Base-by-base conservation (phyloP, 2,888 invertebrate genomes). In the Drosophila demipolita region DNA sequence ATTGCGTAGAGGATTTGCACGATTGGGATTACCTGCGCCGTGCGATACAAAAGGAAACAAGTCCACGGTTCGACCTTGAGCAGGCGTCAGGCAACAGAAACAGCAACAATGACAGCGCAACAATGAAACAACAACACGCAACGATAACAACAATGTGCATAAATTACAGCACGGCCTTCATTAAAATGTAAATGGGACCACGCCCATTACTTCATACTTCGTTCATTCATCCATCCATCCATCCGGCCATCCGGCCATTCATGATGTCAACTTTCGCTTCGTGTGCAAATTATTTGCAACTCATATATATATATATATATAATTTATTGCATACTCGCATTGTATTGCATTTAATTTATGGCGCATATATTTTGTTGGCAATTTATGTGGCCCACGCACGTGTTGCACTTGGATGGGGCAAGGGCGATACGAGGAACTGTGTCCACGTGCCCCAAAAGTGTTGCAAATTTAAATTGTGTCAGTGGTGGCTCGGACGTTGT, bases 301-400 rank as follows among this genome's bases (percentile, higher is more conserved):
- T 23, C 20, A 45, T 20, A 45, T 45, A n/a, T 17, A 9, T 17
- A 36, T 15, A 36, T 15, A 36, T 61, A 65, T 66, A 55, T 62
- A 36, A 55, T 63, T 64, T 53, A 74, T 66, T 45, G 54, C 62
- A 63, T 61, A 67, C 23, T 57, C 48, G 59, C 40, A 72, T 52
- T 75, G 83, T 75, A 78, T 73, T 82, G 69, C 61, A 74, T 78
- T 75, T 67, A 74, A 86, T 76, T 86, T 82, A 86, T 86, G 82
- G 63, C 65, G 64, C 23, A 38, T 29, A 82, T 75, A 83, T 83
- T 86, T 82, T 65, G 75, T 71, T 59, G 80, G 49, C 58, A 83
- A 82, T 88, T 83, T 78, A 82, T 88, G 82, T 67, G 75, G 61
- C 71, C 67, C 78, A 86, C 80, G 86, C 88, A 86, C 85, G 82